Base-by-base conservation (phyloP, 2,113 vertebrate genomes). In the Chaenocephalus aceratus region DNA sequence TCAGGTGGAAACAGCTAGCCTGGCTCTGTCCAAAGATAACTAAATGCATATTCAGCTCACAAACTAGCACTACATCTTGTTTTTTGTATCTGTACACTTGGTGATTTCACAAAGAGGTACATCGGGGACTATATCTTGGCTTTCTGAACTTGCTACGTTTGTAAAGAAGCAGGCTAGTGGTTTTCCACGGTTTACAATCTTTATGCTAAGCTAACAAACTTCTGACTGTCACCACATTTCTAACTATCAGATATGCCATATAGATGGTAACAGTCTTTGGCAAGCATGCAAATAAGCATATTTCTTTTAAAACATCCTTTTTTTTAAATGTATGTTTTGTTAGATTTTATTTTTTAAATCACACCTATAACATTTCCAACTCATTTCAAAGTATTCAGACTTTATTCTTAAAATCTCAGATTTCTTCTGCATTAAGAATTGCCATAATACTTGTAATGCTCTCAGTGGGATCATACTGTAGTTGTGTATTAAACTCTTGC, bases 151-250 rank as follows among this genome's bases (percentile, higher is more conserved):
- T 69, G 0, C 34, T 11, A 36, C 7, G 4, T 45, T 57, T 61
- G 15, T 2, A 6, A 18, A 51, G 0, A n/a, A 41, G 0, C 15
- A 16, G 8, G 41, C 45, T n/a, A 72, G 26, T 46, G 15, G 5
- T 21, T 51, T 36, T 34, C 14, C 21, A 1, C 34, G 0, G 6
- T 48, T 48, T 48, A 14, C 21, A 44, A 18, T 54, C 15, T 41
- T 41, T 68, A 11, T 44, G 59, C 49, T 63, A 62, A 62, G 46
- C 58, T 74, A 74, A 61, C 26, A 2, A 13, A n/a, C 9, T 15
- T 6, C 34, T 46, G 10, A 21, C 59, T n/a, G 16, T 21, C 12
- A 11, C 11, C 13, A 14, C 11, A 13, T 6, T 12, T 62, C 11
- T n/a, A 61, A 41, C 16, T 0, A 9, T 18, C 4, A 5, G 9